phyloP scores from a whole-genome alignment of 2,113 vertebrate species.

The Pomatostomus ruficeps region DNA sequence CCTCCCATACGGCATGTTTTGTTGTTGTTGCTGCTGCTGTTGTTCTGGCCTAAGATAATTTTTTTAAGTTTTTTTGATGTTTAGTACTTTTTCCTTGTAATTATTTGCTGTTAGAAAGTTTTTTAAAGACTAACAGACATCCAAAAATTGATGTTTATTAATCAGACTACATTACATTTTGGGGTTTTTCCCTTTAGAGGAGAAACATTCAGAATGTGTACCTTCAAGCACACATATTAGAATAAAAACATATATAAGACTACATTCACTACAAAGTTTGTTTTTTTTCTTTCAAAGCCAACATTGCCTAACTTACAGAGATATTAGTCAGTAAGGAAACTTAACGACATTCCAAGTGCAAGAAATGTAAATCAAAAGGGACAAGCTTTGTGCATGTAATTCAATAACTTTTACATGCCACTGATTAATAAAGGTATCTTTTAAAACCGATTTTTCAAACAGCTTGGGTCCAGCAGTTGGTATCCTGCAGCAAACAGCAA shows the following conservation, averaged over 20 bases:
- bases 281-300: not conserved
- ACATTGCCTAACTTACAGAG: not conserved
- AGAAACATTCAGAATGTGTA: not conserved
- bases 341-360: not conserved
- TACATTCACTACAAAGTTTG: not conserved
- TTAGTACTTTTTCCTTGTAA: not conserved
- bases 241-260: not conserved
- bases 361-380: not conserved
- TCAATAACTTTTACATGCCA: not conserved
- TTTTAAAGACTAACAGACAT: not conserved
- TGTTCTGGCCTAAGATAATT: not conserved
- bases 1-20: not conserved
- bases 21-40: not conserved
- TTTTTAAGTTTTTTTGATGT: not conserved
- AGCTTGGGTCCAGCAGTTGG: not conserved
- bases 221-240: not conserved
- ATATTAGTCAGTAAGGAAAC: not conserved
- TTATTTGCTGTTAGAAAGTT: not conserved
- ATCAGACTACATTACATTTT: not conserved
- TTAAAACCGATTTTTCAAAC: constrained; percentile 12
- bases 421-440: not conserved
- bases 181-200: not conserved
- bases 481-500: constrained; percentile 40
- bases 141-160: not conserved
- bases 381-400: not conserved